Base-by-base conservation (phyloP, 2,113 vertebrate genomes). In the Reinhardtius hippoglossoides region DNA sequence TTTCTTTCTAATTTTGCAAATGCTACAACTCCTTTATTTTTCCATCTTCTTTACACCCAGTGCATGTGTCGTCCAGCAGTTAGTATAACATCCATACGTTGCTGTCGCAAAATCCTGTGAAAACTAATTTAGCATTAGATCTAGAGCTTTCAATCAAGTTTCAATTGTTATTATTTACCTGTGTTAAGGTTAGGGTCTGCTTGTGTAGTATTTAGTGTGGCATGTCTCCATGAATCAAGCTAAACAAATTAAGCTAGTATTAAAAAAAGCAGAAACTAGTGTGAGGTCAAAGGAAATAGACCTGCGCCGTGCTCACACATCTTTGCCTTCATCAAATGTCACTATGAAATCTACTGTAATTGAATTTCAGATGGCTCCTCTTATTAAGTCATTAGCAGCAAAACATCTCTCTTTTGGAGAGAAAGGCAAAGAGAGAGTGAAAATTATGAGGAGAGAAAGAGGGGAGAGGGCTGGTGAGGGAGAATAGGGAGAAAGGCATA, bases 341-440 rank as follows among this genome's bases (percentile, higher is more conserved):
- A 64, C 85, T 60, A 79, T 80, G 65, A 92, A 84, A 90, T 91
- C 94, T 92, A 74, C 70, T 82, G 93, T 81, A 95, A 96, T 94
- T 96, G 91, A 92, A 93, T 92, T 91, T 93, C 76, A 87, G 88
- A 92, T 79, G 82, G 82, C 74, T 78, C 74, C 84, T 83, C 84
- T 93, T 92, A 90, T 91, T 70, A 83, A 82, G 88, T 90, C 87
- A 87, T 92, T 85, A 91, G 88, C 61, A 54, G 80, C 72, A 82
- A 91, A 89, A 89, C 83, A 76, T 88, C 74, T 87, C 66, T 69
- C 75, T 88, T 81, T 81, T 13, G 61, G 37, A 18, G 61, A 74
- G 48, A 71, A 68, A 85, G 57, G 13, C 55, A 86, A 78, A 86
- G 76, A 85, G 86, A 87, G 76, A 60, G 44, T 73, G 67, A 66